Conservation (phyloP, 2,888 invertebrate species). For the Zonitis immaculata region DNA sequence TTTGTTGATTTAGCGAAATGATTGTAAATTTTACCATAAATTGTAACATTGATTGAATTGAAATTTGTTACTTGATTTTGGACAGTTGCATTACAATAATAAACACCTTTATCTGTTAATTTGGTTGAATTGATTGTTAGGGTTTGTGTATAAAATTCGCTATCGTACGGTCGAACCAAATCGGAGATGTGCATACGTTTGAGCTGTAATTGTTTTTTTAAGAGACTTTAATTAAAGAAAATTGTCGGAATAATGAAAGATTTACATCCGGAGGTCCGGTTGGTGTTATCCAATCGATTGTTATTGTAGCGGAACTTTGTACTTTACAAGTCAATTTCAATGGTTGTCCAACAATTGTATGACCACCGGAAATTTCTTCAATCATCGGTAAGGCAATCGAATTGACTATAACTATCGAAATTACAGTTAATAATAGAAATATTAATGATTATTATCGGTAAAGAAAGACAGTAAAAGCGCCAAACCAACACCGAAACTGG, state of each 20-base stretch:
- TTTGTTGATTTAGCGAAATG: not conserved
- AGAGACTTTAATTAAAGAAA: too few relatives aligned
- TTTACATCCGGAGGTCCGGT: slow-evolving; percentile 20
- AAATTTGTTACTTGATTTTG: slow-evolving; percentile 26
- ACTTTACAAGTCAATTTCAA: slow-evolving; percentile 41
- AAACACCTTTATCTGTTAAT: slow-evolving; percentile 36
- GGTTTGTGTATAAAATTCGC: not conserved
- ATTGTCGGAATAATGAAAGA: slow-evolving; percentile 1
- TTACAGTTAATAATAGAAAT: not conserved
- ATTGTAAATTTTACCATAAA: slow-evolving; percentile 29
- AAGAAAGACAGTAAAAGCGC: slow-evolving; percentile 5
- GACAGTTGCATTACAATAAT: slow-evolving; percentile 37
- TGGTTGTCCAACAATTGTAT: slow-evolving; percentile 39
- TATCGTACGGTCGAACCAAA: not conserved
- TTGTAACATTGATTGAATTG: slow-evolving; percentile 21
- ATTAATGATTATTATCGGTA: slow-evolving; percentile 10
- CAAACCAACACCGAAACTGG: slow-evolving; percentile 22
- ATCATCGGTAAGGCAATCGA: slow-evolving; percentile 25
- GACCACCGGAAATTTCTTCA: slow-evolving; percentile 34
- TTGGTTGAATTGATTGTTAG: slow-evolving; percentile 30
- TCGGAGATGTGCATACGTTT: slow-evolving; percentile 3
- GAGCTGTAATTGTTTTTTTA: slow-evolving; percentile 3
- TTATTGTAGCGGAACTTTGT: slow-evolving; percentile 29
- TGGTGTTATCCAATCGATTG: slow-evolving; percentile 41
- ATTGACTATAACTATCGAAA: slow-evolving; percentile 8